Evolutionary conservation across 2,113 vertebrate species (phyloP).

Genomic region (Lamprotornis superbus): DNA sequence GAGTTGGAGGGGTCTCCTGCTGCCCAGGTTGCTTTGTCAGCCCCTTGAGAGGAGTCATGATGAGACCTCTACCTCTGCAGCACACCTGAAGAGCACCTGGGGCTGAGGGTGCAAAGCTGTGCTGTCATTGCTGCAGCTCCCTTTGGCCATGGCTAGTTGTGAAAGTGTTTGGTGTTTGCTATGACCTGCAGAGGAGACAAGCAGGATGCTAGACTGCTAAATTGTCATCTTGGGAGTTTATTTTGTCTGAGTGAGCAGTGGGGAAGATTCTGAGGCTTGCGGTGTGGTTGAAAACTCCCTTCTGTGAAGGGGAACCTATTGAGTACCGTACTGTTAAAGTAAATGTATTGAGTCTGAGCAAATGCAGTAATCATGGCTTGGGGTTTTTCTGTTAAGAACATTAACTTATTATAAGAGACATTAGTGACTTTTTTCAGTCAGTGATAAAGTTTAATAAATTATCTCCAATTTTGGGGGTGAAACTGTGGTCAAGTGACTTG

Average conservation of each 20-base stretch:
- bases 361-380: conserved; percentile 63
- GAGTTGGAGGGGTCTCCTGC: background rate
- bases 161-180: background rate
- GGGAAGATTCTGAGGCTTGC: conserved; percentile 31
- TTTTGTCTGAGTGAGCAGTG: background rate
- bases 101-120: background rate
- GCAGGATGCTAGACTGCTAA: background rate
- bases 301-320: conserved; percentile 78
- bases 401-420: conserved; percentile 79
- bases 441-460: conserved; percentile 79
- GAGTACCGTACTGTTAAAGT: conserved; percentile 60
- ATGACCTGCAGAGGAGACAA: background rate
- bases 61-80: background rate
- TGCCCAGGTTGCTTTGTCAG: background rate
- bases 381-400: conserved; percentile 67
- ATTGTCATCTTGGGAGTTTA: background rate
- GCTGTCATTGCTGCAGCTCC: background rate
- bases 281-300: conserved; percentile 69
- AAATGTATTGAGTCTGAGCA: conserved; percentile 64
- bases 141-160: background rate
- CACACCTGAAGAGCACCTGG: background rate
- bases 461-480: conserved; percentile 74
- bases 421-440: conserved; percentile 70
- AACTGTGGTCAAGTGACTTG: background rate
- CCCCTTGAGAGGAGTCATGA: background rate